These are phyloP conservation scores for Thelaira solivaga DNA, from an alignment of 2,888 invertebrate genomes.

Conservation along the genomic window DNA sequence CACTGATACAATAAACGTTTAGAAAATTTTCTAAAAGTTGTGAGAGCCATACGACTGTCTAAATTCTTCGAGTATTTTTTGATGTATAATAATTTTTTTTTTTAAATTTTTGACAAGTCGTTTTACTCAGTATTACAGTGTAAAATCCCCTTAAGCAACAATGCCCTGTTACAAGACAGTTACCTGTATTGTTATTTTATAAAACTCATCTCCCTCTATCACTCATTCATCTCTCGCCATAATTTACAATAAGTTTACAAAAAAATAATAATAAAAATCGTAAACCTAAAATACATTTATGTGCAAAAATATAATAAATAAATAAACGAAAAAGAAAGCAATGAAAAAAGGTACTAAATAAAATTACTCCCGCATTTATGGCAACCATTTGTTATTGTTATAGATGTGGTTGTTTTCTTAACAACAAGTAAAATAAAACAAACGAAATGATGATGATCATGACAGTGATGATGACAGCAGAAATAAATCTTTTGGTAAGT, in stretches of 20 bases:
- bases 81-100: too few species aligned
- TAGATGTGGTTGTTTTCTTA: neutral
- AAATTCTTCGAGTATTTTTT: too few species aligned
- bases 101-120: too few species aligned
- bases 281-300: constrained; percentile 35
- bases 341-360: constrained; percentile 5
- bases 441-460: constrained; percentile 15
- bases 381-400: neutral
- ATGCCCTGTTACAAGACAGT: too few species aligned
- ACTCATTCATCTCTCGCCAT: neutral
- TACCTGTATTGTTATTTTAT: constrained; percentile 1
- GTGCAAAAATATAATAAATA: too few species aligned
- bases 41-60: too few species aligned
- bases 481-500: constrained; percentile 8
- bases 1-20: too few species aligned
- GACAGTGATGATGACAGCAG: neutral
- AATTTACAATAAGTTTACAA: constrained; percentile 18
- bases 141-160: too few species aligned
- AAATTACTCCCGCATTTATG: constrained; percentile 38
- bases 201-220: constrained; percentile 31
- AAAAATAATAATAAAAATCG: neutral
- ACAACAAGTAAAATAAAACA: constrained; percentile 13
- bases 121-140: too few species aligned
- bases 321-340: neutral
- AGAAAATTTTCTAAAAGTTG: too few species aligned